Evolutionary conservation across 64 coral and sea anemone species (phyloP), one percentile per base, ranked within the genome.

Genomic region (Actinia equina): DNA sequence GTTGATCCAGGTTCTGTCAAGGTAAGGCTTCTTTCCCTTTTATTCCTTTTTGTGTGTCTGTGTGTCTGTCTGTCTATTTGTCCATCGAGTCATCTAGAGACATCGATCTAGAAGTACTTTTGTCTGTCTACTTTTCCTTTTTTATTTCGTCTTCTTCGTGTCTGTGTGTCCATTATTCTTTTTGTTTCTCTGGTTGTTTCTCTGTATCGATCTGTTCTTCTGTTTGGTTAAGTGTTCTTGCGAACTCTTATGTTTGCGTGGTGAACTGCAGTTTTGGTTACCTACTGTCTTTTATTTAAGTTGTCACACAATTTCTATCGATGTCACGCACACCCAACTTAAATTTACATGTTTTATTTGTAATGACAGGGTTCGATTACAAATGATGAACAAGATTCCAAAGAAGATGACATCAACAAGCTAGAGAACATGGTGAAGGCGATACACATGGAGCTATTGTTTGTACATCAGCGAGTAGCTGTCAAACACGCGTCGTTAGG

Each of bases 1-100:
- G 94, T 87, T 17, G 94, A 96, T 78, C 49, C 89, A 17, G 86
- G 78, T 44, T 93, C 91, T 91, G 88, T 93, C 42, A 96, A 96
- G 94, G 94, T 96, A 87, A 49, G 7, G 4, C 2, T 6, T 49
- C 46, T 2, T 6, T 49, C 46, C 46, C 7, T 49, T 49, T 65
- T 0, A 5, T 18, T 18, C 37, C 1, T 30, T 43, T 60, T 1
- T 17, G 0, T 60, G 7, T 60, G 58, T 4, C 58, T 14, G 45
- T 57, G 41, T 26, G 19, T 58, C 1, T 41, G 54, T 43, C 12
- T 87, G 17, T 22, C 0, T 46, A 25, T 23, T 10, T 69, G 63
- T n/a, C 30, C 30, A 37, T 37, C 1, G 30, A 37, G 30, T 37
- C 30, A 37, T 37, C 30, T 37, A 37, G 30, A 37, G 30, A 37